A percentile compares a stretch with the other conserved stretches of the same genome.
These are phyloP conservation scores for Camponotus floridanus DNA, from an alignment of 1,140 invertebrate species.

Conservation along the genomic window DNA sequence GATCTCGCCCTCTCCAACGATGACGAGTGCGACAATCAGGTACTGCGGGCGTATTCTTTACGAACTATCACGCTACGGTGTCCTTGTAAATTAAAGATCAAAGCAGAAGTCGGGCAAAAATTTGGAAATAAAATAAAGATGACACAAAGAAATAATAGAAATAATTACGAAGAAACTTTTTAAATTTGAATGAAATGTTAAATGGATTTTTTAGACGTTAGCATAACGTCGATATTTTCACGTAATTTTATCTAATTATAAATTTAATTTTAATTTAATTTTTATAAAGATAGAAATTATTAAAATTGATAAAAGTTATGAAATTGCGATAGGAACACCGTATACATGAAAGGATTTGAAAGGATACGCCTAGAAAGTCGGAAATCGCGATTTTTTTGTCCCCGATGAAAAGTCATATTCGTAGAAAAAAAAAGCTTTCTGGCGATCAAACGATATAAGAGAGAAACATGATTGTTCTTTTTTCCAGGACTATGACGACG, in stretches of 20 bases:
- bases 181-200: not conserved
- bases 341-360: slow-evolving; percentile 29
- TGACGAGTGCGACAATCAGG: slow-evolving; percentile 86
- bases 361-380: slow-evolving; percentile 42
- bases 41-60: slow-evolving; percentile 76
- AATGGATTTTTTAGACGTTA: not conserved
- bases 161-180: not conserved
- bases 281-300: not conserved
- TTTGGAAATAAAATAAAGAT: not conserved
- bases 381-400: slow-evolving; percentile 44
- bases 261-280: not conserved
- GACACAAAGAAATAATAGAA: not conserved
- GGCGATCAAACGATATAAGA: slow-evolving; percentile 14
- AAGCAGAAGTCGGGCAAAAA: not conserved
- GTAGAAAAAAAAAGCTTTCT: slow-evolving; percentile 12
- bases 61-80: slow-evolving; percentile 31
- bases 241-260: not conserved
- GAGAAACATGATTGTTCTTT: slow-evolving; percentile 56
- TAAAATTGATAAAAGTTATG: too few relatives aligned
- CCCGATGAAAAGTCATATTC: not conserved
- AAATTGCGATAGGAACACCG: not conserved
- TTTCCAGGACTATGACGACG: slow-evolving; percentile 85
- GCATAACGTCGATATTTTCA: not conserved
- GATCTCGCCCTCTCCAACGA: slow-evolving; percentile 86
- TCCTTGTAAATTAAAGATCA: not conserved